These are phyloP conservation scores for Clarias platycephalus DNA, from an alignment of 2,797 vertebrate genomes.

Conservation along the genomic window DNA sequence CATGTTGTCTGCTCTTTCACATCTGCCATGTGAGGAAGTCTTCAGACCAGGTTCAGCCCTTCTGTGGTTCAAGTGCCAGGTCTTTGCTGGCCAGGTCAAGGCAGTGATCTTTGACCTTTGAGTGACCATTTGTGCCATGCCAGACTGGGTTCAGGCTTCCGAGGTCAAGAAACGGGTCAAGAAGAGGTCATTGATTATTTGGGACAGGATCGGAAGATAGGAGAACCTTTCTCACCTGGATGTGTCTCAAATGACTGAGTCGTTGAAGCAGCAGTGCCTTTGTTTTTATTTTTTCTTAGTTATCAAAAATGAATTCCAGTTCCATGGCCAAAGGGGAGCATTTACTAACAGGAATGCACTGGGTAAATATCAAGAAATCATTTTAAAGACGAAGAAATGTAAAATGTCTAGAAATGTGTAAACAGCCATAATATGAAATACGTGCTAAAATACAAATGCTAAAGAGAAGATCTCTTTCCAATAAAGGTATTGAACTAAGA, in stretches of 20 bases:
- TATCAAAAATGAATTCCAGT: neutral
- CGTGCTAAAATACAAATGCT: neutral
- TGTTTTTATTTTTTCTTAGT: neutral
- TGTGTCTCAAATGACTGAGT: neutral
- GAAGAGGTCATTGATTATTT: slow-evolving; percentile 42
- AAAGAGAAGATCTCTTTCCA: neutral
- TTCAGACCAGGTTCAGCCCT: slow-evolving; percentile 34
- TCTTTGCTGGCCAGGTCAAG: slow-evolving; percentile 58
- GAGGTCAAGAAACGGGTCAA: slow-evolving; percentile 52
- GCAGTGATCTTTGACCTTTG: slow-evolving; percentile 52
- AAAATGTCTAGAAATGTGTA: neutral
- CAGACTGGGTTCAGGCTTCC: slow-evolving; percentile 64
- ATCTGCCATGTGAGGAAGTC: slow-evolving; percentile 40
- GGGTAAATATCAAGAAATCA: neutral
- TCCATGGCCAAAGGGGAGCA: neutral
- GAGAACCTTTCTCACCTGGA: slow-evolving; percentile 28
- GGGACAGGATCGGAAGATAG: neutral
- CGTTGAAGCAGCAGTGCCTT: no score
- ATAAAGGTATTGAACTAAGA: neutral
- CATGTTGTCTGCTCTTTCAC: neutral
- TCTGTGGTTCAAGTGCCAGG: slow-evolving; percentile 54
- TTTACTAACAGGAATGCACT: neutral
- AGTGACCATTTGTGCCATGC: slow-evolving; percentile 38
- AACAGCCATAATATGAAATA: neutral
- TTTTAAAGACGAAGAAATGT: neutral